A percentile compares a stretch with the other conserved stretches of the same genome.
Evolutionary conservation across 2,888 invertebrate species (phyloP).

Genomic region (Mactromeris polynyma): DNA sequence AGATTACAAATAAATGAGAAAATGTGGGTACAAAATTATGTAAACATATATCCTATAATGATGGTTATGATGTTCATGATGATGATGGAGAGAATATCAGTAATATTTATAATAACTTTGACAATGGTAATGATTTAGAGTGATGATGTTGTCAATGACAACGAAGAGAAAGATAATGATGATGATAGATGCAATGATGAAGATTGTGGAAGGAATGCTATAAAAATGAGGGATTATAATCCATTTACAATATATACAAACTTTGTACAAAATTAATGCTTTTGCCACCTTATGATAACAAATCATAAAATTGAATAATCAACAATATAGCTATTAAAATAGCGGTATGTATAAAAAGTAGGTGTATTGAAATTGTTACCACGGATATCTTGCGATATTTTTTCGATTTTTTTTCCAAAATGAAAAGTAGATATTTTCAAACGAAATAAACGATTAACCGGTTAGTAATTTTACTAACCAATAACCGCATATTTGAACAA

Average conservation of each 20-base stretch:
- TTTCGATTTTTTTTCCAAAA: too few relatives aligned
- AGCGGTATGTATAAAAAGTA: not conserved
- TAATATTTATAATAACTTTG: not conserved
- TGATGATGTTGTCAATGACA: not conserved
- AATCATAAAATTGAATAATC: not conserved
- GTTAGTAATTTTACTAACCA: too few relatives aligned
- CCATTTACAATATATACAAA: not conserved
- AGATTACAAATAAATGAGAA: not conserved
- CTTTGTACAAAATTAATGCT: not conserved
- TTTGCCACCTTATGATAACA: not conserved
- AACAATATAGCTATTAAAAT: not conserved
- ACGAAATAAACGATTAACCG: too few relatives aligned
- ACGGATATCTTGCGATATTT: not conserved
- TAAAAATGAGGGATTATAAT: not conserved
- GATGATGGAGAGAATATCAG: not conserved
- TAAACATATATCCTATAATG: not conserved
- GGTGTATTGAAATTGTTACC: not conserved
- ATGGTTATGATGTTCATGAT: not conserved
- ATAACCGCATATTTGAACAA: too few relatives aligned
- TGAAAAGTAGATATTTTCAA: too few relatives aligned
- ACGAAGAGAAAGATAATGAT: not conserved
- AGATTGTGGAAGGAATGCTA: not conserved
- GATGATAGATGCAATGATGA: not conserved
- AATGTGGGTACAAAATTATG: not conserved
- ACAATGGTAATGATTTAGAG: not conserved